Conservation (phyloP, 1,140 invertebrate genomes). For the Colletes latitarsis region DNA sequence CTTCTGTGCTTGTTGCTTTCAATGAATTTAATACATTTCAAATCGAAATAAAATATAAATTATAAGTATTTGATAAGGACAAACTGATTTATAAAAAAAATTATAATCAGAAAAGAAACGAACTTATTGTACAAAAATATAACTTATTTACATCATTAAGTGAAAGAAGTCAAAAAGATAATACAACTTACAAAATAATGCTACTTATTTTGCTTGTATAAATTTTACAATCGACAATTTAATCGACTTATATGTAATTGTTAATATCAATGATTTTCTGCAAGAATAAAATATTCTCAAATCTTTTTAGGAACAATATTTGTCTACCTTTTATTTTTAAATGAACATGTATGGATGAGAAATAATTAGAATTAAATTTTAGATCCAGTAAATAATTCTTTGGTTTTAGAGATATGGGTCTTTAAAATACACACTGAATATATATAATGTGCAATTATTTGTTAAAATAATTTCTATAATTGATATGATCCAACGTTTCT, state of each 20-base stretch:
- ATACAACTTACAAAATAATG: background rate
- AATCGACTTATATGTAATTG: background rate
- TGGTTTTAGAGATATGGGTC: constrained; percentile 7
- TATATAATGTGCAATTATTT: constrained; percentile 1
- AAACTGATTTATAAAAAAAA: background rate
- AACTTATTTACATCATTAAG: background rate
- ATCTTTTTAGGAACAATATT: constrained; percentile 3
- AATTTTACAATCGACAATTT: background rate
- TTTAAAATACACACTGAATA: constrained; percentile 4
- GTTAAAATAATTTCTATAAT: constrained; percentile 10
- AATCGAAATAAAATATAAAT: constrained; percentile 1
- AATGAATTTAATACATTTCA: background rate
- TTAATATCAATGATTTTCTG: background rate
- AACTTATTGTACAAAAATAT: background rate
- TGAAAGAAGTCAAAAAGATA: background rate
- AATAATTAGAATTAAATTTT: background rate
- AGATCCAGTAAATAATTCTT: constrained; percentile 11
- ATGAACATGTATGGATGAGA: background rate
- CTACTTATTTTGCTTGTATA: background rate
- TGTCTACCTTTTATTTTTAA: background rate
- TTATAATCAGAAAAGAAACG: background rate
- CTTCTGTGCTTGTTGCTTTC: background rate
- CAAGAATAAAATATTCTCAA: background rate
- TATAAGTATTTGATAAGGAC: background rate
- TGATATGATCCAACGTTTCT: background rate